Percentiles rank a stretch among this genome's conserved stretches.
Evolutionary conservation across 2,797 vertebrate species (phyloP).

Genomic region (Sternotherus odoratus): DNA sequence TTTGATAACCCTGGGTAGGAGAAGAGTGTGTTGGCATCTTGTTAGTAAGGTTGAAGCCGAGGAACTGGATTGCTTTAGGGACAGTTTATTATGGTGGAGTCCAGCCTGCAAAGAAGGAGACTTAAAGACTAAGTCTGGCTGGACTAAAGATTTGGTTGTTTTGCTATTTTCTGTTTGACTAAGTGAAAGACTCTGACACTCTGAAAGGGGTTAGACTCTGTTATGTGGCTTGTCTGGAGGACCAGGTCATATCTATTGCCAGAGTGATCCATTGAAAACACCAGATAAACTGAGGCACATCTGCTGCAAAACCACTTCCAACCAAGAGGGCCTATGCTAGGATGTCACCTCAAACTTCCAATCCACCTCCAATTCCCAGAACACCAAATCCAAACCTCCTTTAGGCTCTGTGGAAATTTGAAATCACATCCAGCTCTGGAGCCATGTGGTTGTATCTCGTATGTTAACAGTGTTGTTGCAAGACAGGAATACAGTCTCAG

Average conservation of each 20-base stretch:
- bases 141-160: neutral
- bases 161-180: neutral
- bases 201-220: too few species aligned
- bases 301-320: neutral
- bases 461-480: neutral
- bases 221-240: neutral
- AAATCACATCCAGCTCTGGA: neutral
- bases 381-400: neutral
- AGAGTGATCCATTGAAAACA: neutral
- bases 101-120: too few species aligned
- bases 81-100: neutral
- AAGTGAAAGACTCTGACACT: neutral
- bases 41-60: neutral
- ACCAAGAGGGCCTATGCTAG: neutral
- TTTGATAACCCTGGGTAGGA: neutral
- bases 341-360: neutral
- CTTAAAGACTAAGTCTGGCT: neutral
- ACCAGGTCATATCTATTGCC: neutral
- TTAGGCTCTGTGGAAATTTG: neutral
- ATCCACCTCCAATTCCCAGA: neutral
- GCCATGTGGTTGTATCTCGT: neutral
- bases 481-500: neutral
- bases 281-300: neutral
- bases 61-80: neutral
- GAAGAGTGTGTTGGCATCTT: neutral